These are phyloP conservation scores for Ochotona curzoniae DNA, from an alignment of 2,113 vertebrate genomes.

Conservation along the genomic window DNA sequence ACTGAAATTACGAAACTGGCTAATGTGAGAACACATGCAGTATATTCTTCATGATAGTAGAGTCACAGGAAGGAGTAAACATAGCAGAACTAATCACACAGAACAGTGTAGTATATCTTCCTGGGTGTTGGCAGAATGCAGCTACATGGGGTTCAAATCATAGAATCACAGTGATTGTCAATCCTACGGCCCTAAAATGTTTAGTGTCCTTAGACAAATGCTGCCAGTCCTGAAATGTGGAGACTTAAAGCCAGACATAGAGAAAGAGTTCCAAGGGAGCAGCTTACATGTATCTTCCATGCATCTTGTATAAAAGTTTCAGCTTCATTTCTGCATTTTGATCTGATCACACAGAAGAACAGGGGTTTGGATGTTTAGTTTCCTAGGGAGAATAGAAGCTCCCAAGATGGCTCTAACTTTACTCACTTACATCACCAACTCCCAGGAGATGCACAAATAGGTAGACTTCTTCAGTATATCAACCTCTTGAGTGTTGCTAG, in stretches of 20 bases:
- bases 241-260: background rate
- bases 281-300: background rate
- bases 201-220: background rate
- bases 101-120: no score
- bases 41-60: background rate
- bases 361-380: background rate
- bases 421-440: background rate
- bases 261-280: background rate
- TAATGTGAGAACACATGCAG: background rate
- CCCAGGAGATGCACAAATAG: background rate
- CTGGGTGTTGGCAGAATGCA: no score
- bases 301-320: background rate
- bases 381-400: conserved; percentile 16
- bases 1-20: background rate
- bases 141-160: no score
- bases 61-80: background rate
- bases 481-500: background rate
- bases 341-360: background rate
- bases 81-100: background rate
- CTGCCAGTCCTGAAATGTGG: background rate
- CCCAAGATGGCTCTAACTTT: background rate
- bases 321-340: background rate
- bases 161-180: background rate
- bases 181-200: background rate
- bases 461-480: conserved; percentile 3